These are phyloP conservation scores for Geotrypetes seraphini DNA, from an alignment of 2,797 vertebrate species.

Conservation along the genomic window DNA sequence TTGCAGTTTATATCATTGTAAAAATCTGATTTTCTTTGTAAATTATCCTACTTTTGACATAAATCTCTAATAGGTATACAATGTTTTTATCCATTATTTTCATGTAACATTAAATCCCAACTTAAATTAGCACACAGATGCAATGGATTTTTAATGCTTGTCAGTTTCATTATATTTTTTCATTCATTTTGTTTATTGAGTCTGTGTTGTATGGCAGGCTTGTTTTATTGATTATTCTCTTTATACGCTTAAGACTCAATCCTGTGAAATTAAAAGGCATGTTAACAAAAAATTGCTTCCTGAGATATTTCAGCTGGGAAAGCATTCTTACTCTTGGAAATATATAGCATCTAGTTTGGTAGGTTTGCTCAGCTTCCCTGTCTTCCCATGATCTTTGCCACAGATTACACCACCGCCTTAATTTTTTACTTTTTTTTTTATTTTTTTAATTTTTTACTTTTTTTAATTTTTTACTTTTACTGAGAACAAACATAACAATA, in stretches of 20 bases:
- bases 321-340: too few relatives aligned
- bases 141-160: not conserved
- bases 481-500: too few relatives aligned
- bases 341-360: too few relatives aligned
- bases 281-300: too few relatives aligned
- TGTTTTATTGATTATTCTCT: slow-evolving; percentile 9
- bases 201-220: slow-evolving; percentile 19
- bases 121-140: slow-evolving; percentile 5
- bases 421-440: too few relatives aligned
- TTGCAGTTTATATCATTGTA: slow-evolving; percentile 23
- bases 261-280: too few relatives aligned
- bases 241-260: not conserved
- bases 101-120: slow-evolving; percentile 25
- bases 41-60: slow-evolving; percentile 20
- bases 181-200: slow-evolving; percentile 20
- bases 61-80: slow-evolving; percentile 24
- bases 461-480: too few relatives aligned
- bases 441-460: too few relatives aligned
- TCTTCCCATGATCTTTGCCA: too few relatives aligned
- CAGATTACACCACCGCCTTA: too few relatives aligned
- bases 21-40: slow-evolving; percentile 24
- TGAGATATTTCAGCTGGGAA: too few relatives aligned
- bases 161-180: not conserved
- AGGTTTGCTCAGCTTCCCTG: too few relatives aligned
- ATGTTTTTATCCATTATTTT: slow-evolving; percentile 31